These are phyloP conservation scores for Corticium candelabrum DNA, from an alignment of 37 sponge, comb jelly and placozoan species.

Conservation along the genomic window DNA sequence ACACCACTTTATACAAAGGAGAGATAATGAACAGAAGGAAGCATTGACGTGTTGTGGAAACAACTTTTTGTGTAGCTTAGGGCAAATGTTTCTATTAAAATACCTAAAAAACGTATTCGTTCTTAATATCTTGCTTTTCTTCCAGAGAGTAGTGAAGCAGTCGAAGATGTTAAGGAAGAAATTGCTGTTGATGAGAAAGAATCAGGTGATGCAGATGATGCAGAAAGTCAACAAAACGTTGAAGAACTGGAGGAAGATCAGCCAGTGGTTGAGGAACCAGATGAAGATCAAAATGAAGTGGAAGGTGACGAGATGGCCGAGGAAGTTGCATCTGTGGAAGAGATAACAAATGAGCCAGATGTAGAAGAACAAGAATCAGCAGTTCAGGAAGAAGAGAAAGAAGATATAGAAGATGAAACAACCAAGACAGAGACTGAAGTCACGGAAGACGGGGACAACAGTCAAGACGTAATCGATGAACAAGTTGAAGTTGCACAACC, in stretches of 20 bases:
- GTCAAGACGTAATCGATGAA: not conserved
- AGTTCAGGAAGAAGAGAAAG: not conserved
- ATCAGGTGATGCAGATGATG: not conserved
- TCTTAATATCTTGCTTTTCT: no score
- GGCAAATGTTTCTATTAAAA: no score
- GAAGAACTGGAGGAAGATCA: not conserved
- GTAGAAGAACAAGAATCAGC: not conserved
- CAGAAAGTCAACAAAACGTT: not conserved
- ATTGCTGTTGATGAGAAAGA: no score
- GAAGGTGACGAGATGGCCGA: not conserved
- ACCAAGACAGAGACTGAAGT: not conserved
- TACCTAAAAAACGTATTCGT: no score
- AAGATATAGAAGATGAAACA: not conserved
- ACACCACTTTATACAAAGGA: no score
- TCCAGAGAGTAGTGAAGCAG: no score
- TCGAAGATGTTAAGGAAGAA: no score
- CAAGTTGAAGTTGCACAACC: no score
- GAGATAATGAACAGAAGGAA: no score
- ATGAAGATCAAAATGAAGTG: conserved; percentile 2
- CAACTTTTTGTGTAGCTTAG: no score
- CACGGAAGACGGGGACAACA: not conserved
- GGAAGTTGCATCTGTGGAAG: not conserved
- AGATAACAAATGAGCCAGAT: not conserved
- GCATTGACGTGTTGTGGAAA: no score
- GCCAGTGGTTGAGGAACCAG: not conserved